Evolutionary conservation across 2,888 invertebrate genomes (phyloP), one percentile per base, ranked within the genome.

Genomic region (Scaptomyza reducta): DNA sequence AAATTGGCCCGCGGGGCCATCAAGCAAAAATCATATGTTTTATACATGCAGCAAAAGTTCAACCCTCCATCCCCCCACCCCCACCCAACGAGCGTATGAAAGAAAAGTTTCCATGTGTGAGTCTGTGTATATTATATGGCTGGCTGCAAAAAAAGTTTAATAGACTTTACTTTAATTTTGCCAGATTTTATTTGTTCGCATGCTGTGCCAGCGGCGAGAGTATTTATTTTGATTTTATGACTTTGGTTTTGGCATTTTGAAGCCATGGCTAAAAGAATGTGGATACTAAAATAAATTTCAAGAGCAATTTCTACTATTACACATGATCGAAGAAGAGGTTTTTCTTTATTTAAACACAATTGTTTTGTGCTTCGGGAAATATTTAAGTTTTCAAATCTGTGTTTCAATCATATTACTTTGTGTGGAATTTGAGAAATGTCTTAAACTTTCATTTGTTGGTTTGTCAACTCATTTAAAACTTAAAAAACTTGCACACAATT

Each of bases 21-120:
- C 79, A 79, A 74, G 69, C 77, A 78, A 88, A 88, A 83, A 84
- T 87, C 84, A 88, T 86, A 88, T 86, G 83, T 83, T 79, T 85
- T 85, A 85, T 87, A 79, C 82, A 85, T 77, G 80, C 77, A 69
- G 5, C 9, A 65, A 70, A 77, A 74, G 61, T 79, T 60, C 50
- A 27, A 45, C 51, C 16, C 40, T 38, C 3, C 14, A 6, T n/a
- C 41, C 53, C 35, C 3, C 22, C 22, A 22, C 16, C 40, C 27
- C 22, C 42, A 54, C 41, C 57, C 14, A n/a, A n/a, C n/a, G n/a
- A n/a, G n/a, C n/a, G n/a, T n/a, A n/a, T n/a, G n/a, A n/a, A n/a
- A n/a, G 16, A 40, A 16, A 40, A 40, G 10, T 70, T 71, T 71
- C 31, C 47, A 9, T 60, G 27, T 38, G 42, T 42, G 49, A 33